Percentiles rank a stretch among this genome's conserved stretches.
phyloP scores from a whole-genome alignment of 2,113 vertebrate genomes.

The Prionailurus viverrinus region DNA sequence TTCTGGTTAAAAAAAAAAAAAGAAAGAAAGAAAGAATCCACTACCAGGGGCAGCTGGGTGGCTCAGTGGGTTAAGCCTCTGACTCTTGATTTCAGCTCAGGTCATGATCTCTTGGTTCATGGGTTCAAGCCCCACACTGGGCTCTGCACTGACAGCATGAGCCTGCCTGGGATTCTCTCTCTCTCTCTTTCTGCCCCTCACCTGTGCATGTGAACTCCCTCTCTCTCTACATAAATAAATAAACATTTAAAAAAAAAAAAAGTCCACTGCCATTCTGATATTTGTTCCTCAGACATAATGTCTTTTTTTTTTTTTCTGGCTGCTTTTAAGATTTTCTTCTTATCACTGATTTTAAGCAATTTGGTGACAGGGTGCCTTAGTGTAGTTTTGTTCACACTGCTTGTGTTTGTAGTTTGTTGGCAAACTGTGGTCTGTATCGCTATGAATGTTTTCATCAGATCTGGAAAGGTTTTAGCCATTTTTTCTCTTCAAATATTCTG shows the following conservation, averaged over 20 bases:
- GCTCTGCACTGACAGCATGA: too few relatives aligned
- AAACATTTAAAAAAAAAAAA: background rate
- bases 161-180: too few relatives aligned
- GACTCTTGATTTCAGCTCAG: too few relatives aligned
- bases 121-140: too few relatives aligned
- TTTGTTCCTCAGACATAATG: background rate
- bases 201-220: too few relatives aligned
- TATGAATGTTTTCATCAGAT: constrained; percentile 15
- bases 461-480: background rate
- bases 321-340: background rate
- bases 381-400: background rate
- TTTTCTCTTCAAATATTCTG: background rate
- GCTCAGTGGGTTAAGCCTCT: too few relatives aligned
- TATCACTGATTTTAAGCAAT: background rate
- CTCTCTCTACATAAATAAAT: too few relatives aligned
- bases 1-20: background rate
- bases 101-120: too few relatives aligned
- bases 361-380: background rate
- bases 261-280: background rate
- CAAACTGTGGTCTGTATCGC: background rate
- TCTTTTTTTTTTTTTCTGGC: background rate
- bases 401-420: background rate
- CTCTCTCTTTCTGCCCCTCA: too few relatives aligned
- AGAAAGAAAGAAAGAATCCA: too few relatives aligned
- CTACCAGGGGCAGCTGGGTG: too few relatives aligned